Base-by-base conservation (phyloP, 2,113 vertebrate species). In the Chrysochloris asiatica region DNA sequence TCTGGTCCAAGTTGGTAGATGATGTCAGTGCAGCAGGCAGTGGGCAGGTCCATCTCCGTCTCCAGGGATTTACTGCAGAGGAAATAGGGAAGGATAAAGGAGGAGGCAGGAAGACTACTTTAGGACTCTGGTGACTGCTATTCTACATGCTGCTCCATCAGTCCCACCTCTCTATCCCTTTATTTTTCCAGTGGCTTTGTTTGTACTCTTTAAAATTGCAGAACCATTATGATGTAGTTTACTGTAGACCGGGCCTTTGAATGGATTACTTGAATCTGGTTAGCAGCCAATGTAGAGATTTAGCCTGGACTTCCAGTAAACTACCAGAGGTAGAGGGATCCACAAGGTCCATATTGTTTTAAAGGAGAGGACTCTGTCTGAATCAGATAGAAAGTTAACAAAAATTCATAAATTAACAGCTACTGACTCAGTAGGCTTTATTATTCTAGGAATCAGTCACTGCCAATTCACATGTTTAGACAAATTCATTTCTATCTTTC, bases 401-500 rank as follows among this genome's bases (percentile, higher is more conserved):
- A 83, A n/a, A 88, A 73, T 93, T 63, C 22, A 59, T 79, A 38
- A 81, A 65, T 92, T 90, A 93, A 82, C 75, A 86, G 56, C 82
- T 88, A 41, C 11, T 48, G 52, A 83, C 11, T 93, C 33, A 24
- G 8, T 72, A 83, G 86, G 4, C 6, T 75, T 88, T 45, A 71
- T 47, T 86, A 21, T 84, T 86, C 86, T 81, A 78, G 78, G 63
- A 95, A 78, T 87, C 41, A 86, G 14, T 93, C 95, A 93, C 17
- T 84, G 30, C 33, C 17, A 54, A 84, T 79, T 50, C 41, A 80
- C 86, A 24, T 75, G 38, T 76, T 80, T 83, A 93, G 87, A 90
- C 43, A 82, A 47, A 89, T 82, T 95, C 43, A 95, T 95, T 83
- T 96, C 56, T 78, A 1, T 75, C 65, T 94, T 90, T 95, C 63